A percentile compares a stretch with the other conserved stretches of the same genome.
Conservation (phyloP, 2,888 invertebrate genomes). For the Crioceris asparagi region DNA sequence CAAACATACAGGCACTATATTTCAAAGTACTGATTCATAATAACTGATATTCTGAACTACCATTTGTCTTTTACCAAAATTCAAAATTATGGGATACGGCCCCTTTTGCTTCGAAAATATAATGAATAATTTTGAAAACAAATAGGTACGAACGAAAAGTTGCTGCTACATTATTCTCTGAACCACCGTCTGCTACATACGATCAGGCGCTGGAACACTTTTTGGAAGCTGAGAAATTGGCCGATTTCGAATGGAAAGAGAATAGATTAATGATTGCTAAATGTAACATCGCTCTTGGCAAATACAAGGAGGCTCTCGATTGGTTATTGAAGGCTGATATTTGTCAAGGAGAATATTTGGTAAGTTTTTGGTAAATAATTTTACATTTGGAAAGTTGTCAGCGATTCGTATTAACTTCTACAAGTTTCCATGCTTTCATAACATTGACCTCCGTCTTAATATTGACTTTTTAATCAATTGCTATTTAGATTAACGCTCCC, state of each 20-base stretch:
- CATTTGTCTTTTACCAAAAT: not conserved
- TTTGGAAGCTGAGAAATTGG: slow-evolving; percentile 42
- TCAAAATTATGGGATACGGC: not conserved
- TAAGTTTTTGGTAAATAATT: slow-evolving; percentile 14
- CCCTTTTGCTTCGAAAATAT: too few relatives aligned
- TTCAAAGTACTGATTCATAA: too few relatives aligned
- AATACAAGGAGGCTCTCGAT: slow-evolving; percentile 40
- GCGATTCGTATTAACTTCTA: too few relatives aligned
- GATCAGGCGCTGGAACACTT: slow-evolving; percentile 51
- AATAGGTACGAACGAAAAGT: slow-evolving; percentile 55
- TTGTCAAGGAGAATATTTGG: slow-evolving; percentile 18
- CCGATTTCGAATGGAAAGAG: slow-evolving; percentile 45
- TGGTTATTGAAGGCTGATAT: slow-evolving; percentile 37
- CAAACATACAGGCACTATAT: too few relatives aligned
- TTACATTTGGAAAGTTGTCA: not conserved
- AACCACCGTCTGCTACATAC: slow-evolving; percentile 49
- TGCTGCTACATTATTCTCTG: slow-evolving; percentile 52
- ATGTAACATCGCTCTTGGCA: slow-evolving; percentile 41
- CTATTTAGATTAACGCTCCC: too few relatives aligned
- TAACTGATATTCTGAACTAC: too few relatives aligned
- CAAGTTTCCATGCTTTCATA: too few relatives aligned
- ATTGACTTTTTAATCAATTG: too few relatives aligned
- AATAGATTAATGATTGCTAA: slow-evolving; percentile 48
- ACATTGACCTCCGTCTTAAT: too few relatives aligned
- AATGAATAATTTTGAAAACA: too few relatives aligned